Evolutionary conservation across 2,113 vertebrate genomes (phyloP).

Genomic region (Cnemophilus loriae): DNA sequence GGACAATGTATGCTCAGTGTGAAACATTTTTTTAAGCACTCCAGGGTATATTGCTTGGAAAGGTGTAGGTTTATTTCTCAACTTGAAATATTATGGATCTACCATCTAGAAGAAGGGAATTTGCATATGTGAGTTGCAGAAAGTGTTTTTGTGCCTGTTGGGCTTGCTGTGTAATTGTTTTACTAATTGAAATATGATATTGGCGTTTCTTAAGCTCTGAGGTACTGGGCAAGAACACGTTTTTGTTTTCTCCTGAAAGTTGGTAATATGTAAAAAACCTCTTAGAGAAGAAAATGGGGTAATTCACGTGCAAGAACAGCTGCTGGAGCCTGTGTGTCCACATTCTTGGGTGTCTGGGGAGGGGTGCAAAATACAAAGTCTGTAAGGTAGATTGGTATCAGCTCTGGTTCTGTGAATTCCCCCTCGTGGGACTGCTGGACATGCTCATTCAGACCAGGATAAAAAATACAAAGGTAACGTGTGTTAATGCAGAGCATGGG

Average conservation of each 20-base stretch:
- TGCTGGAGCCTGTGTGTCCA: background rate
- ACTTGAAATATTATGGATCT: background rate
- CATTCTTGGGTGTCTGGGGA: background rate
- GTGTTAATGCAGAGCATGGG: background rate
- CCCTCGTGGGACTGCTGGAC: background rate
- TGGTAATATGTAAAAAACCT: background rate
- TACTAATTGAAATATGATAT: background rate
- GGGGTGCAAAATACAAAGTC: background rate
- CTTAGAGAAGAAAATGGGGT: background rate
- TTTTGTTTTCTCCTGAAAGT: background rate
- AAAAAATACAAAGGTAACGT: background rate
- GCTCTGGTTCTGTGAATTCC: background rate
- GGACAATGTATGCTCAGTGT: background rate
- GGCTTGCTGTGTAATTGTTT: background rate
- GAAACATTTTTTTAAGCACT: slow-evolving; percentile 9
- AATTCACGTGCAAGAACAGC: background rate
- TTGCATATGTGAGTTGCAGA: background rate
- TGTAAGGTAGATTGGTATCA: background rate
- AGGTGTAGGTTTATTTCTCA: background rate
- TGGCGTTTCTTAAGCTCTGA: background rate
- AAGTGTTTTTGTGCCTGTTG: background rate
- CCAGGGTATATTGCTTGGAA: background rate
- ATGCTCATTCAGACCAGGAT: background rate
- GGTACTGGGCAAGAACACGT: background rate
- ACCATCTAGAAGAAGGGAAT: background rate